These are phyloP conservation scores for Ornithorhynchus anatinus DNA, from an alignment of 2,113 vertebrate species.

Conservation along the genomic window DNA sequence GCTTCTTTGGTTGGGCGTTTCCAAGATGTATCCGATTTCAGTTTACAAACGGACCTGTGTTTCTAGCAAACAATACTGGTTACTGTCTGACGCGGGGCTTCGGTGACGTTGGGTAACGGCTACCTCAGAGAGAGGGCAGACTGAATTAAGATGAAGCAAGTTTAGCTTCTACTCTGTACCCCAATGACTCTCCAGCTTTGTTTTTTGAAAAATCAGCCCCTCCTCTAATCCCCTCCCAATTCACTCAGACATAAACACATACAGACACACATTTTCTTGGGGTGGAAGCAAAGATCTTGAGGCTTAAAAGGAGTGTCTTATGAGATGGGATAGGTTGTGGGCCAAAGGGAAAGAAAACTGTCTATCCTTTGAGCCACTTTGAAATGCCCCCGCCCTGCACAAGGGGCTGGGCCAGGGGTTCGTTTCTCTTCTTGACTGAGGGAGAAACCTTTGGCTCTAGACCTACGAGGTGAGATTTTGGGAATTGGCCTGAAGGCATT, in stretches of 20 bases:
- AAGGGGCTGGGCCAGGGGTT: constrained; percentile 44
- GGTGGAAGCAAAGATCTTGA: constrained; percentile 37
- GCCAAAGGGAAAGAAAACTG: constrained; percentile 4
- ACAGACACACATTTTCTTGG: constrained; percentile 41
- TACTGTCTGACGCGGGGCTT: constrained; percentile 61
- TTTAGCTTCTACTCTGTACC: constrained; percentile 47
- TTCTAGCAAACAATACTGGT: constrained; percentile 54
- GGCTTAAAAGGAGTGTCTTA: constrained; percentile 23
- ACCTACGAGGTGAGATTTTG: constrained; percentile 53
- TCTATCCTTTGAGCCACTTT: not conserved
- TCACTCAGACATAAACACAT: not conserved
- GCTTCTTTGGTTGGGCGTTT: constrained; percentile 42
- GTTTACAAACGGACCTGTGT: constrained; percentile 60
- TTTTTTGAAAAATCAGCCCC: not conserved
- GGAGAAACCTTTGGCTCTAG: constrained; percentile 49
- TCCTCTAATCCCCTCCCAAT: not conserved
- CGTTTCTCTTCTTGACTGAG: constrained; percentile 56
- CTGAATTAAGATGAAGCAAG: constrained; percentile 32
- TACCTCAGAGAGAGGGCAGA: constrained; percentile 47
- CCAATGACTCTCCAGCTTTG: not conserved
- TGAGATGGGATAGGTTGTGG: not conserved
- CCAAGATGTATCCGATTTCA: constrained; percentile 58
- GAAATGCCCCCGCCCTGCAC: constrained; percentile 21
- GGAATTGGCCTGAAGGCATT: constrained; percentile 39
- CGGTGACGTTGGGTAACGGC: constrained; percentile 55